Evolutionary conservation across 2,888 invertebrate genomes (phyloP).

Genomic region (Drosophila basisetae): DNA sequence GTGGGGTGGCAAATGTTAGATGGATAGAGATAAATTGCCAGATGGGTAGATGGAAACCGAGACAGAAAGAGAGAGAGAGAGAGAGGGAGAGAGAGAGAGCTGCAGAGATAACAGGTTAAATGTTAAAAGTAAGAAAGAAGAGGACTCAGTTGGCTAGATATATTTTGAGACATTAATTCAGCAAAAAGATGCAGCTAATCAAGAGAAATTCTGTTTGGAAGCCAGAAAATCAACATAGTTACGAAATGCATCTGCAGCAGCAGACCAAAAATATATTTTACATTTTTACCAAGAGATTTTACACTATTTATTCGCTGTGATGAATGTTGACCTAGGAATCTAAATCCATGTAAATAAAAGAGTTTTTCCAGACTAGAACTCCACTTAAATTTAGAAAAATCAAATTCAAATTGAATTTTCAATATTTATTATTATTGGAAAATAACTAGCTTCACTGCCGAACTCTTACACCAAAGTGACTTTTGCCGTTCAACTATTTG

Average conservation of each 20-base stretch:
- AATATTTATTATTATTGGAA: background rate
- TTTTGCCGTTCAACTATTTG: background rate
- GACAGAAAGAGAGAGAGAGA: background rate
- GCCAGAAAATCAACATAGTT: constrained; percentile 2
- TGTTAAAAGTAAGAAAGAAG: constrained; percentile 6
- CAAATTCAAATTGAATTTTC: background rate
- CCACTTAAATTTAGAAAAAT: background rate
- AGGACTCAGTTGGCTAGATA: constrained; percentile 5
- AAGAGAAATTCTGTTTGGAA: constrained; percentile 16
- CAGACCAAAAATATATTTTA: background rate
- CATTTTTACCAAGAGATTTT: background rate
- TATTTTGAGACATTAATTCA: constrained; percentile 19
- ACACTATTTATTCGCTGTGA: background rate
- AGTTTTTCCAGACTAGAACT: background rate
- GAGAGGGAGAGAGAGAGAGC: background rate
- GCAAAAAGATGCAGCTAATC: constrained; percentile 36
- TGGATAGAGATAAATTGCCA: constrained; percentile 48
- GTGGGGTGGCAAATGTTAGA: constrained; percentile 19
- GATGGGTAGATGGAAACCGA: background rate
- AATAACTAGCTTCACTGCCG: background rate
- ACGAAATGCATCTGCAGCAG: background rate
- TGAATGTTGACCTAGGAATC: background rate
- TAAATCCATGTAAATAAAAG: background rate
- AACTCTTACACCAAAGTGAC: background rate
- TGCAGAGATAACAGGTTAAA: constrained; percentile 11